Evolutionary conservation across 2,113 vertebrate species (phyloP), one percentile per base, ranked within the genome.

Genomic region (Orthochromis malagaraziensis): DNA sequence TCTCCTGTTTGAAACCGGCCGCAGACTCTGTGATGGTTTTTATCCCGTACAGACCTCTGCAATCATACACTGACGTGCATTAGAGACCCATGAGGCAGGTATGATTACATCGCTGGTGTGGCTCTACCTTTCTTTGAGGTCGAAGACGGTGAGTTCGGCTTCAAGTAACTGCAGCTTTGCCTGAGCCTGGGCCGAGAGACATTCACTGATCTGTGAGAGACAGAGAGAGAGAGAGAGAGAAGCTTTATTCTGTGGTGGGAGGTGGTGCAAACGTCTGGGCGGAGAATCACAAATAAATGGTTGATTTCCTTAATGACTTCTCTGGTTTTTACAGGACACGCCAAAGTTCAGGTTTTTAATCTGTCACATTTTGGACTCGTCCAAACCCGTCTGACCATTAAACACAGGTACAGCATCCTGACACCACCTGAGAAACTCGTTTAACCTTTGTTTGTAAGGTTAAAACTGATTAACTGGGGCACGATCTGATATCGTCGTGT

Each of bases 131-230:
- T 2, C 2, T 3, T 6, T 84, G 31, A 93, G 73, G 65, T 88
- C 2, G 1, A 17, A 68, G 53, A 38, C 5, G 3, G 5, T 17
- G n/a, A 90, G 86, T 29, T 92, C 84, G 29, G 84, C 80, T 14
- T 1, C 10, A 21, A 87, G 80, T 55, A 90, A 24, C 83, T 88
- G 84, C 14, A 90, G 89, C 81, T 92, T 89, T 38, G 86, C 3
- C 21, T 85, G 49, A n/a, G 81, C 84, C 51, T 75, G 70, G 11
- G 29, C 49, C 2, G 63, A 82, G 75, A 88, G 83, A 73, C 83
- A 16, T 2, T 82, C 77, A 0, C 35, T n/a, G 60, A 94, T 91
- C 93, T 94, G 79, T 4, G 4, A 5, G 21, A 13, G 42, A 31
- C 5, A 6, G n/a, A 13, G 40, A 26, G 40, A 6, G 19, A 29